These are phyloP conservation scores for Takifugu bimaculatus DNA, from an alignment of 2,113 vertebrate genomes.

Conservation along the genomic window DNA sequence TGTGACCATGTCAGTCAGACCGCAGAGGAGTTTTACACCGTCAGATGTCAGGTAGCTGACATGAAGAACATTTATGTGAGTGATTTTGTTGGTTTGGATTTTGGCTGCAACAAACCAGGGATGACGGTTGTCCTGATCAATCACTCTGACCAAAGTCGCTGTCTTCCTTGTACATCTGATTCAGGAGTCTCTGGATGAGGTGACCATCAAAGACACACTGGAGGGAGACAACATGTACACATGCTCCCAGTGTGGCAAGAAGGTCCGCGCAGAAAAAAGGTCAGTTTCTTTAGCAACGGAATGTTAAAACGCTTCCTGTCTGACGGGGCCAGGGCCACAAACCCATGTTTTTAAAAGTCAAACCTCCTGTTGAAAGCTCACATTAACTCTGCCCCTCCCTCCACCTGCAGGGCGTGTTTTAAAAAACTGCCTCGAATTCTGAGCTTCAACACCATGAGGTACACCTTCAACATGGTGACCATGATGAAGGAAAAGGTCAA, in stretches of 20 bases:
- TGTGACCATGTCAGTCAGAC: slow-evolving; percentile 99
- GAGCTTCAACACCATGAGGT: slow-evolving; percentile 99
- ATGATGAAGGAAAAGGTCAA: slow-evolving; percentile 99
- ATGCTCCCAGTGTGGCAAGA: slow-evolving; percentile 97
- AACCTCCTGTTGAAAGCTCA: too few relatives aligned
- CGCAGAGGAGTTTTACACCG: slow-evolving; percentile 98
- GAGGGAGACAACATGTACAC: slow-evolving; percentile 99
- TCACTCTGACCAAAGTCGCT: too few relatives aligned
- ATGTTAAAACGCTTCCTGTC: too few relatives aligned
- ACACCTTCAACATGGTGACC: slow-evolving; percentile 99
- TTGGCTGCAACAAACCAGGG: too few relatives aligned
- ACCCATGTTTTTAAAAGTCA: too few relatives aligned
- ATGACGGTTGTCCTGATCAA: too few relatives aligned
- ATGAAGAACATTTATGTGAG: slow-evolving; percentile 99
- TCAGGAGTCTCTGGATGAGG: slow-evolving; percentile 98
- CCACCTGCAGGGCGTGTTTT: slow-evolving; percentile 84
- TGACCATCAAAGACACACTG: slow-evolving; percentile 98
- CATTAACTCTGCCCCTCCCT: not conserved
- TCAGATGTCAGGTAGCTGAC: slow-evolving; percentile 96
- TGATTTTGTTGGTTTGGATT: slow-evolving; percentile 13
- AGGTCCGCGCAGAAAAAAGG: slow-evolving; percentile 97
- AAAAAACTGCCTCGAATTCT: slow-evolving; percentile 97
- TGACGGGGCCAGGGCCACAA: too few relatives aligned
- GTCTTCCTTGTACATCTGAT: not conserved
- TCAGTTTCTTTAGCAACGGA: not conserved